Evolutionary conservation across 2,888 invertebrate genomes (phyloP).

Genomic region (Amiota mariae): DNA sequence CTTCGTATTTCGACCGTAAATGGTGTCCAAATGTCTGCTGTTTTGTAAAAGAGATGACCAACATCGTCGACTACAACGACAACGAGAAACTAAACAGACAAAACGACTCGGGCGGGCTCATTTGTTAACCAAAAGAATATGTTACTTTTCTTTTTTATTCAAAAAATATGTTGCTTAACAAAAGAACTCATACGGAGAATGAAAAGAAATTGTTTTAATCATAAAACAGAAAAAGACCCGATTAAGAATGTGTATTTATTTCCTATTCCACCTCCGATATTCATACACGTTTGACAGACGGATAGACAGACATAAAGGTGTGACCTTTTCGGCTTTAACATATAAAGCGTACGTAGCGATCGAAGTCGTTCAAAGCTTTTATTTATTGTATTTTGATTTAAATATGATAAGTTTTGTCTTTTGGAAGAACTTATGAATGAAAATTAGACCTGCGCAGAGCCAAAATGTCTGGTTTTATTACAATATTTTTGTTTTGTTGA

Average conservation of each 20-base stretch:
- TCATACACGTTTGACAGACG: too few species aligned
- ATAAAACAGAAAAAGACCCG: not conserved
- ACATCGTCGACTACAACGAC: constrained; percentile 7
- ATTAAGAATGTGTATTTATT: constrained; percentile 6
- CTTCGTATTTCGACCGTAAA: constrained; percentile 40
- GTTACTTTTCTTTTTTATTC: not conserved
- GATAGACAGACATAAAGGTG: constrained; percentile 3
- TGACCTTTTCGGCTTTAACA: constrained; percentile 4
- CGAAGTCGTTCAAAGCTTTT: not conserved
- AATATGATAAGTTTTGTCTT: constrained; percentile 20
- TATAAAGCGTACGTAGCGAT: not conserved
- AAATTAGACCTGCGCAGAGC: not conserved
- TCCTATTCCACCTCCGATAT: not conserved
- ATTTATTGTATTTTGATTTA: constrained; percentile 22
- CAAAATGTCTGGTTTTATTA: not conserved
- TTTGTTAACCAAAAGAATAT: constrained; percentile 49
- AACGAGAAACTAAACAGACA: constrained; percentile 14
- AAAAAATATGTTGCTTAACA: constrained; percentile 30
- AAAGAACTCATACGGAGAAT: not conserved
- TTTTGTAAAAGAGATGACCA: constrained; percentile 35
- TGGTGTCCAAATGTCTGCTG: constrained; percentile 24
- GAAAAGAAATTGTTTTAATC: constrained; percentile 16
- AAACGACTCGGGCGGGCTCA: constrained; percentile 59
- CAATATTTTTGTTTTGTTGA: not conserved
- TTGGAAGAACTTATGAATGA: constrained; percentile 23